These are phyloP conservation scores for Ophion slaviceki DNA, from an alignment of 2,888 invertebrate genomes.

Conservation along the genomic window DNA sequence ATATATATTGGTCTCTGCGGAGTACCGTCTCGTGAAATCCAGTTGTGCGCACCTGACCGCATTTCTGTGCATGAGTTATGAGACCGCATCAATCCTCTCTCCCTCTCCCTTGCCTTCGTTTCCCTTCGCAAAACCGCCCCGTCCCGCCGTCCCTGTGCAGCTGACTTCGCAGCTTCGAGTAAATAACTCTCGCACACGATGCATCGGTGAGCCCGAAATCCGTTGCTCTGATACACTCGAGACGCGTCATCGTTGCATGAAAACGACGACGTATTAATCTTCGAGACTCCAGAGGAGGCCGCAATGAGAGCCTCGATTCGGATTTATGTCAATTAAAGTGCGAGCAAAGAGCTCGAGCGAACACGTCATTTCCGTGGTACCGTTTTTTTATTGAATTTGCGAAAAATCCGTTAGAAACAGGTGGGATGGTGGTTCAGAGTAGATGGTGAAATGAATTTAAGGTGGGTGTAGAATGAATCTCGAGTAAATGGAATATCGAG, in stretches of 20 bases:
- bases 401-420: background rate
- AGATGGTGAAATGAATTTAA: background rate
- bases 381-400: background rate
- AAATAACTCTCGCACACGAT: conserved; percentile 35
- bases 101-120: conserved; percentile 47
- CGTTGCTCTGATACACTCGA: conserved; percentile 35
- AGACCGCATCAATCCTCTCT: conserved; percentile 74
- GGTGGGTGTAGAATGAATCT: background rate
- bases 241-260: no score
- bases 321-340: background rate
- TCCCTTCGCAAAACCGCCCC: conserved; percentile 17
- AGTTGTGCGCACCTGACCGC: conserved; percentile 81
- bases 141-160: background rate
- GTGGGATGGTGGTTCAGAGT: background rate
- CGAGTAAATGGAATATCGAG: background rate
- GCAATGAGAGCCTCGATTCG: background rate
- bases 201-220: conserved; percentile 28
- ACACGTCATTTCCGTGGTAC: background rate
- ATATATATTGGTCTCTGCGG: conserved; percentile 12
- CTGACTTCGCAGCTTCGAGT: conserved; percentile 30
- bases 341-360: background rate
- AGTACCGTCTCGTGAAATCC: conserved; percentile 73
- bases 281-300: background rate
- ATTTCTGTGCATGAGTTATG: conserved; percentile 77
- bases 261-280: conserved; percentile 1